Evolutionary conservation across 2,797 vertebrate genomes (phyloP), one percentile per base, ranked within the genome.

Genomic region (Syngnathus acus): DNA sequence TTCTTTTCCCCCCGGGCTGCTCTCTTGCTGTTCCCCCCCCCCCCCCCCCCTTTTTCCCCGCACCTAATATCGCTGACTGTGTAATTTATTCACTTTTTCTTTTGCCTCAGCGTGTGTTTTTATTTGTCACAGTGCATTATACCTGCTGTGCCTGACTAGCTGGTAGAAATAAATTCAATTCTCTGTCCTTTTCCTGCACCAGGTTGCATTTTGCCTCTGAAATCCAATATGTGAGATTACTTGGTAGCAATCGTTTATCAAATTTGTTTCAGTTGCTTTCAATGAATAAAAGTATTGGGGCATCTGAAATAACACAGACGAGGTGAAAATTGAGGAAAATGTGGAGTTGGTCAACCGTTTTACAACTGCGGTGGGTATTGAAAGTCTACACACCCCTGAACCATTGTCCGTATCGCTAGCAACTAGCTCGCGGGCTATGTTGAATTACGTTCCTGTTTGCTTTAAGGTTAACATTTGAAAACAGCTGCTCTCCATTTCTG

Each of bases 151-250:
- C 62, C 62, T 68, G 72, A 69, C 72, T 72, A 65, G 64, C 70
- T 71, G 71, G 72, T 78, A 66, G 76, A 78, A 75, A 86, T 72
- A 72, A 43, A 81, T 82, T 77, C 65, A 68, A 83, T 83, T 82
- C 57, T 77, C 65, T 82, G 73, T 77, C 79, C 68, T 73, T 68
- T 71, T 58, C 72, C 65, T 72, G 65, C 38, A 8, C 69, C 65
- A 38, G 62, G 14, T 65, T 40, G 42, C 40, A 26, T 62, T 45
- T 62, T 62, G 38, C n/a, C 21, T 43, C 26, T 50, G 45, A 23
- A 48, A 11, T 48, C 45, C 14, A 16, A 14, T 26, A 23, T 23
- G 13, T 16, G 60, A 45, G 39, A 17, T 42, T 42, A 42, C 39
- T 61, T 42, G 37, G 39, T n/a, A 42, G 59, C 39, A 14, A 26